phyloP scores from a whole-genome alignment of 1,140 invertebrate genomes.

The Aphaenogaster ashmeadi region DNA sequence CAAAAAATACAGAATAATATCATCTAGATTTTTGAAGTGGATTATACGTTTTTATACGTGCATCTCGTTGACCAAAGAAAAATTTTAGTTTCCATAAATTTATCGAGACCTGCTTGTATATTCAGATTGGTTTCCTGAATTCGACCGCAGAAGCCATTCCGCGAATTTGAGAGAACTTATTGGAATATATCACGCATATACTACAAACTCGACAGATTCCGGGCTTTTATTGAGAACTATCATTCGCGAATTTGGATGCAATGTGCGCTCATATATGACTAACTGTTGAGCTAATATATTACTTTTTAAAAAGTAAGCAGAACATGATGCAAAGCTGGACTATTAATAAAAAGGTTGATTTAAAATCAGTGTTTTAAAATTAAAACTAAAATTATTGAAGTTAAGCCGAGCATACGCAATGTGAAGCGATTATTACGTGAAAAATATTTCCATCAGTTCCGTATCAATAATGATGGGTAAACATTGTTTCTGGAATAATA shows the following conservation, averaged over 20 bases:
- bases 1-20: neutral
- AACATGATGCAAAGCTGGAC: neutral
- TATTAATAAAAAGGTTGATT: neutral
- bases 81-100: neutral
- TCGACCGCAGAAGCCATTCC: neutral
- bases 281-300: neutral
- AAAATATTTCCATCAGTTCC: neutral
- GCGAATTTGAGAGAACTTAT: neutral
- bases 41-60: neutral
- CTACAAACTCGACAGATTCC: neutral
- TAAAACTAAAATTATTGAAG: neutral
- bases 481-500: constrained; percentile 1
- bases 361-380: constrained; percentile 3
- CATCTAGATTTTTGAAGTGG: neutral
- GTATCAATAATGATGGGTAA: neutral
- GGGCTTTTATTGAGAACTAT: constrained; percentile 8
- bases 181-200: constrained; percentile 6
- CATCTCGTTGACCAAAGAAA: neutral
- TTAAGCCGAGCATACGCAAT: neutral
- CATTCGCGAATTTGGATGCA: neutral
- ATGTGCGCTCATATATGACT: neutral
- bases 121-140: neutral
- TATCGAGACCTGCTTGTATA: neutral
- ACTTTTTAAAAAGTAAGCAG: neutral
- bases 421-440: neutral